Percentiles rank a stretch among this genome's conserved stretches.
These are phyloP conservation scores for Sebastes flavidus DNA, from an alignment of 2,797 vertebrate genomes.

Conservation along the genomic window DNA sequence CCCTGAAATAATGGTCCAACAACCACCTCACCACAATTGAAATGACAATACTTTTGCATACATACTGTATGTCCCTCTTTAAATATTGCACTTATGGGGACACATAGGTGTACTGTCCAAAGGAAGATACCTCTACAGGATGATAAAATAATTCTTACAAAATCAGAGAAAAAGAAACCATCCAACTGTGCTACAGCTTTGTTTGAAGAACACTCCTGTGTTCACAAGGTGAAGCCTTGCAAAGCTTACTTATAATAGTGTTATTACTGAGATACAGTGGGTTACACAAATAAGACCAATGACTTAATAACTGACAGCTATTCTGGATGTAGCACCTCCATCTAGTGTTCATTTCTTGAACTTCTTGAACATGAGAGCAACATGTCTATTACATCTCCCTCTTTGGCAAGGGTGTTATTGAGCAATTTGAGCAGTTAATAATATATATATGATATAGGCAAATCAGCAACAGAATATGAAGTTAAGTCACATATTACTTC, in stretches of 20 bases:
- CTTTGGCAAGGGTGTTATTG: neutral
- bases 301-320: conserved; percentile 3
- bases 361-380: neutral
- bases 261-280: neutral
- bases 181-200: neutral
- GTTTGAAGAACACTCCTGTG: neutral
- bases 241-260: neutral
- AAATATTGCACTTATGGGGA: neutral
- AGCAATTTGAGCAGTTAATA: neutral
- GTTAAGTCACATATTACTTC: neutral
- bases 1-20: neutral
- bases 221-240: neutral
- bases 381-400: neutral
- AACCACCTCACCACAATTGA: neutral
- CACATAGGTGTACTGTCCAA: neutral
- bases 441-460: neutral
- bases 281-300: conserved; percentile 10
- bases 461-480: neutral
- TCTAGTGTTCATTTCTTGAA: conserved; percentile 60
- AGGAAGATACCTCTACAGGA: neutral
- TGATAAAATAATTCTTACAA: neutral
- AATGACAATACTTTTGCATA: neutral
- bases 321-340: conserved; percentile 53
- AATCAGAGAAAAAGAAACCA: neutral
- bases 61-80: neutral